Conservation (phyloP, 2,888 invertebrate genomes). For the Eupeodes luniger region DNA sequence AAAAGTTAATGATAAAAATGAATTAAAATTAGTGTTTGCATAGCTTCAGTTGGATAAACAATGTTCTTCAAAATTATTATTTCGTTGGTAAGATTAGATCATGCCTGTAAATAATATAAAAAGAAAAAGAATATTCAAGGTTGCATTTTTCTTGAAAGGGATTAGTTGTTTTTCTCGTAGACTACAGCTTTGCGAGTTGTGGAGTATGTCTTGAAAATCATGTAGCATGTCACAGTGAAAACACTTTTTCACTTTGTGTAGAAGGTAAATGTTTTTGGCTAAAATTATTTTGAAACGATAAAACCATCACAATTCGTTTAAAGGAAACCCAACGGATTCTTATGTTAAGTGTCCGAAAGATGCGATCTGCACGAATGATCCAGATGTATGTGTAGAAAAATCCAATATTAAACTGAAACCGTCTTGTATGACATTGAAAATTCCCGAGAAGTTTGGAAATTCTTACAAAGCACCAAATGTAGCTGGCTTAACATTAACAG, state of each 20-base stretch:
- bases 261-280: slow-evolving; percentile 26
- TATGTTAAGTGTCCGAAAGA: slow-evolving; percentile 1
- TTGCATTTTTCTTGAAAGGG: slow-evolving; percentile 15
- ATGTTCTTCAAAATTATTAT: slow-evolving; percentile 2
- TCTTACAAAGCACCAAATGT: slow-evolving; percentile 23
- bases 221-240: slow-evolving; percentile 38
- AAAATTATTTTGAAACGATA: background rate
- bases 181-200: slow-evolving; percentile 24
- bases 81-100: background rate
- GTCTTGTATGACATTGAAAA: background rate
- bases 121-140: background rate
- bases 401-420: background rate
- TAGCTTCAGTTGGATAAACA: slow-evolving; percentile 14
- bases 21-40: slow-evolving; percentile 8
- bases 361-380: slow-evolving; percentile 5
- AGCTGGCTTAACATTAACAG: background rate
- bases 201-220: slow-evolving; percentile 40
- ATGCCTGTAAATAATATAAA: background rate
- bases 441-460: slow-evolving; percentile 63
- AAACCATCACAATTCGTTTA: background rate
- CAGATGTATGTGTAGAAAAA: slow-evolving; percentile 3
- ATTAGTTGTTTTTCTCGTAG: slow-evolving; percentile 25
- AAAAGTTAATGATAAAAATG: background rate
- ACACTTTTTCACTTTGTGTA: slow-evolving; percentile 54
- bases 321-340: slow-evolving; percentile 9